Conservation (phyloP, 2,797 vertebrate genomes). For the Poecile montanus region DNA sequence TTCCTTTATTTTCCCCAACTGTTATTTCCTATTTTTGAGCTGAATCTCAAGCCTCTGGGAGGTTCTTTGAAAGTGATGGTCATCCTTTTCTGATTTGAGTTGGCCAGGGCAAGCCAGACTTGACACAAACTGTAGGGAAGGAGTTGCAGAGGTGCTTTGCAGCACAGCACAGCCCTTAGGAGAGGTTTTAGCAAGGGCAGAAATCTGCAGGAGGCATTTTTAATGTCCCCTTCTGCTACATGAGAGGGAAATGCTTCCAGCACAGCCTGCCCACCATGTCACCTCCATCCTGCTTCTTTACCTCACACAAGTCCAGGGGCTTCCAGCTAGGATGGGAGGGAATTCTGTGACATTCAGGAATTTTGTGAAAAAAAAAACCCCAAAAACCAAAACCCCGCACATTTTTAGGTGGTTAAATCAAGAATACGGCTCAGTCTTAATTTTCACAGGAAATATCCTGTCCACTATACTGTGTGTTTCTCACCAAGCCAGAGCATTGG, state of each 20-base stretch:
- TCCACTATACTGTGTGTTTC: fast-evolving
- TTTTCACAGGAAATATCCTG: background rate
- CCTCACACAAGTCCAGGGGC: background rate
- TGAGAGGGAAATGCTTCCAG: background rate
- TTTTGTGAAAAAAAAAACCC: background rate
- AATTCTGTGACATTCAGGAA: background rate
- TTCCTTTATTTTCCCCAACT: background rate
- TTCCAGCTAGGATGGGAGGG: background rate
- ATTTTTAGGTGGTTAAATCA: background rate
- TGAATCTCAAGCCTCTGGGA: background rate
- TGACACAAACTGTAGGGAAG: background rate
- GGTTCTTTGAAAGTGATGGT: background rate
- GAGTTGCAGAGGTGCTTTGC: background rate
- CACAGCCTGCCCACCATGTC: background rate
- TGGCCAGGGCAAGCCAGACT: background rate
- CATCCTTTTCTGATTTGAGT: background rate
- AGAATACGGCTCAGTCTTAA: background rate
- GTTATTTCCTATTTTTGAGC: background rate
- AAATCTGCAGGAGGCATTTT: background rate
- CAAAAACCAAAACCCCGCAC: fast-evolving
- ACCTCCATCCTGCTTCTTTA: background rate
- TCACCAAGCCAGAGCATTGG: background rate
- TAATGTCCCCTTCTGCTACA: background rate
- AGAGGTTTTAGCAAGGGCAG: background rate
- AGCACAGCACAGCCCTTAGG: background rate